Conservation (phyloP, 1,140 invertebrate species). For the Diachasmimorpha longicaudata region DNA sequence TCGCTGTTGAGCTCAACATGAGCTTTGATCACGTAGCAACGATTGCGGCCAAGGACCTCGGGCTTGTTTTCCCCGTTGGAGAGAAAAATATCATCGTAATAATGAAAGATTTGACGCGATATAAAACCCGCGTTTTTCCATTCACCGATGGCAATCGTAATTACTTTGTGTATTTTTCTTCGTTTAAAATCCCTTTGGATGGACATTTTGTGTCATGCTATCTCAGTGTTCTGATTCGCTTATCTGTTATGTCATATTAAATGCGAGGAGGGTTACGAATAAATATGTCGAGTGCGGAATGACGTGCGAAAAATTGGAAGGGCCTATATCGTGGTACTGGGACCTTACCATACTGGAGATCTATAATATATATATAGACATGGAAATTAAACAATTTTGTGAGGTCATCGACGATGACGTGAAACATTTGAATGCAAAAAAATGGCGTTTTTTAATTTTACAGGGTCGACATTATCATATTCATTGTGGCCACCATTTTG, state of each 20-base stretch:
- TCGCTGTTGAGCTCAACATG: not conserved
- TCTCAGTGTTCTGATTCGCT: not conserved
- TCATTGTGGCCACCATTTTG: constrained; percentile 48
- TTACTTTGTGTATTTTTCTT: not conserved
- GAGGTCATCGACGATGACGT: too few relatives aligned
- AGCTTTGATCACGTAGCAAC: constrained; percentile 7
- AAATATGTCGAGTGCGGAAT: not conserved
- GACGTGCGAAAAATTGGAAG: too few relatives aligned
- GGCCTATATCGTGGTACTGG: too few relatives aligned
- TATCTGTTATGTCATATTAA: not conserved
- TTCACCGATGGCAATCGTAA: not conserved
- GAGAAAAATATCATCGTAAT: not conserved
- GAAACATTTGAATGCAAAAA: too few relatives aligned
- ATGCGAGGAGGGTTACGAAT: not conserved
- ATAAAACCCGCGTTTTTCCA: constrained; percentile 2
- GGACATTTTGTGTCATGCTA: not conserved
- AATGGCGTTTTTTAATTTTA: not conserved
- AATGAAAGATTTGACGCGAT: constrained; percentile 4
- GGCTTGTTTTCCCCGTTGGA: not conserved
- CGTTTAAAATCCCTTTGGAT: not conserved
- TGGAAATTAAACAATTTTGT: too few relatives aligned
- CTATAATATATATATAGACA: too few relatives aligned
- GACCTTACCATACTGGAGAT: too few relatives aligned
- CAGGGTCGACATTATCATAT: not conserved
- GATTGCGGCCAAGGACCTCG: constrained; percentile 18